Base-by-base conservation (phyloP, 2,113 vertebrate genomes). In the Diadophis punctatus region DNA sequence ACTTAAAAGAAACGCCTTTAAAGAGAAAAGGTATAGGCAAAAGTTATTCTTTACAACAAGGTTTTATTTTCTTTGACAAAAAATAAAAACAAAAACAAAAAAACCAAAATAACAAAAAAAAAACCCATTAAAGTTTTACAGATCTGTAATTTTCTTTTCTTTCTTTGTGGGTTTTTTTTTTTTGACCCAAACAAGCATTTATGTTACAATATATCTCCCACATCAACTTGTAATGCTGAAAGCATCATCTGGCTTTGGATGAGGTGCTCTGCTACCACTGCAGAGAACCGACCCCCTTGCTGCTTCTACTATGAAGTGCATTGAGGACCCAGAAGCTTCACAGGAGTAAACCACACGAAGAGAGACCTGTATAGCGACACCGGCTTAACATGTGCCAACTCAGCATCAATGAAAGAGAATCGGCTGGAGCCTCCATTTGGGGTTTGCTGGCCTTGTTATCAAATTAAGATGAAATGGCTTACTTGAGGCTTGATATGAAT, bases 41-140 rank as follows among this genome's bases (percentile, higher is more conserved):
- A 80, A 93, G 88, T 27, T 0, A 51, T 96, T 97, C 97, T 97
- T 97, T 97, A 98, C 97, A 98, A 98, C 97, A 97, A 97, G 97
- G 80, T 97, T 97, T 98, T 97, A 96, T 93, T 95, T 95, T 94
- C 95, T 96, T 97, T 96, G 96, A 97, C 95, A n/a, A 80, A 80
- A 80, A 80, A 80, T 22, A 43, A 80, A 80, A 80, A 22, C 74
- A 80, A 80, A 74, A 80, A 80, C n/a, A 34, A 74, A 74, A 46
- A 39, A 8, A 39, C 1, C 74, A 43, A 80, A 80, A 80, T 7
- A 80, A 34, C 96, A 97, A 96, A 88, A 92, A 96, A 96, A 84
- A 93, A 95, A 96, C 91, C 96, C 96, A 97, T 95, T 94, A 93
- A 96, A 96, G 96, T 96, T 97, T 94, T 97, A 97, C 94, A 94